Evolutionary conservation across 2,113 vertebrate genomes (phyloP).

Genomic region (Ictalurus furcatus): DNA sequence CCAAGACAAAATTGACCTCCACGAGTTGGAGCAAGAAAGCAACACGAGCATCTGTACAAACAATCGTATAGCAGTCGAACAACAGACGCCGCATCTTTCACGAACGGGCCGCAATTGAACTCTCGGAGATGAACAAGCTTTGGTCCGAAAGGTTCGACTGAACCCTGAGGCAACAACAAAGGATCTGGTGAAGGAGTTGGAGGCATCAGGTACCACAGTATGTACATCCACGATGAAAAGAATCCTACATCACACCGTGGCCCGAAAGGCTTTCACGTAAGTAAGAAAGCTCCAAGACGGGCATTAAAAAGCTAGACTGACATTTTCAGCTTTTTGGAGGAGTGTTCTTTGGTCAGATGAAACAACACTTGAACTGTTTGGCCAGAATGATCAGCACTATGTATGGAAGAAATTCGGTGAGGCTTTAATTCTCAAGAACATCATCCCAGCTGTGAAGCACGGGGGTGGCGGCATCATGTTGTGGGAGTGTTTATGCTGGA

Average conservation of each 20-base stretch:
- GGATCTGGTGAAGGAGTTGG: background rate
- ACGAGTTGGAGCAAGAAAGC: no score
- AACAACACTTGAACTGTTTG: background rate
- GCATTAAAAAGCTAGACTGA: background rate
- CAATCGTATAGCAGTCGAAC: no score
- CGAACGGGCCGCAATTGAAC: background rate
- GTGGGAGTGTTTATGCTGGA: background rate
- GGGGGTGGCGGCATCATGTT: background rate
- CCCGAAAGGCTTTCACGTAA: background rate
- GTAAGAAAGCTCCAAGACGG: background rate
- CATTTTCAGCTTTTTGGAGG: background rate
- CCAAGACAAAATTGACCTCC: background rate
- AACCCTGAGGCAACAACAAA: no score
- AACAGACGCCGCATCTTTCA: background rate
- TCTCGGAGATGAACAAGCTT: background rate
- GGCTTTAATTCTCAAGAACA: background rate
- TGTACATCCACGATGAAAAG: background rate
- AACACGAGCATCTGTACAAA: no score
- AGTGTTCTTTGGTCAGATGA: background rate
- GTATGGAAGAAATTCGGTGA: background rate
- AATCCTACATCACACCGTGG: background rate
- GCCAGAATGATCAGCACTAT: background rate
- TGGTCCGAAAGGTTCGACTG: background rate
- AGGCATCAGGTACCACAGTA: background rate
- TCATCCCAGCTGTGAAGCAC: background rate